Conservation (phyloP, 2,888 invertebrate genomes). For the Chesias legatella region DNA sequence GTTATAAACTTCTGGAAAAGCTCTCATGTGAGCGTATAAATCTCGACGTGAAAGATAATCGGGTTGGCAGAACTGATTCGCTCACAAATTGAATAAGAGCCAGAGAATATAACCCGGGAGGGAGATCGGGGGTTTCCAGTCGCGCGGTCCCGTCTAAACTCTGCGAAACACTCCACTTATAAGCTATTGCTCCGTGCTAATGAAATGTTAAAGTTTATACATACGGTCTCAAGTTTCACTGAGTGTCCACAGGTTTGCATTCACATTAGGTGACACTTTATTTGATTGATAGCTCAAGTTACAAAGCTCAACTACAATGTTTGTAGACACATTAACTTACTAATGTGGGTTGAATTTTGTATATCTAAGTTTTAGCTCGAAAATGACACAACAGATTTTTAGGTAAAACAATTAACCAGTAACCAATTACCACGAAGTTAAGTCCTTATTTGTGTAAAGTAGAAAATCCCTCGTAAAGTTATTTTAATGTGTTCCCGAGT, state of each 20-base stretch:
- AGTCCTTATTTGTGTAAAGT: slow-evolving; percentile 23
- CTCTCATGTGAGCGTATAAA: slow-evolving; percentile 68
- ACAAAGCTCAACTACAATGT: not conserved
- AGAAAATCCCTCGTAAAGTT: slow-evolving; percentile 39
- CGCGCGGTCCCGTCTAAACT: slow-evolving; percentile 48
- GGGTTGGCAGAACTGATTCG: slow-evolving; percentile 76
- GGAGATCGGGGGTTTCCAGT: slow-evolving; percentile 34
- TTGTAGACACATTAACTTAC: not conserved
- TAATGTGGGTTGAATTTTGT: no score
- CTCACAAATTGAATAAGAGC: slow-evolving; percentile 77
- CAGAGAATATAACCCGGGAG: slow-evolving; percentile 56
- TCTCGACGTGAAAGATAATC: slow-evolving; percentile 74
- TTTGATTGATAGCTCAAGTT: slow-evolving; percentile 14
- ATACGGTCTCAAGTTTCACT: slow-evolving; percentile 29
- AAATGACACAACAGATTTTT: no score
- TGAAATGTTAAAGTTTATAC: slow-evolving; percentile 45
- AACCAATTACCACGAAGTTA: slow-evolving; percentile 23
- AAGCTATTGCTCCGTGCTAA: slow-evolving; percentile 48
- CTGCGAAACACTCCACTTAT: slow-evolving; percentile 54
- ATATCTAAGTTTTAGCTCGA: no score
- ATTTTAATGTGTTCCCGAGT: slow-evolving; percentile 43
- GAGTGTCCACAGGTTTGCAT: slow-evolving; percentile 16
- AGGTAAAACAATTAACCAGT: no score
- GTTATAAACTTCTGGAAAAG: slow-evolving; percentile 51
- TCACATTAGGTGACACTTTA: slow-evolving; percentile 16